A percentile compares a stretch with the other conserved stretches of the same genome.
phyloP scores from a whole-genome alignment of 1,140 invertebrate genomes.

The Aphidius gifuensis region DNA sequence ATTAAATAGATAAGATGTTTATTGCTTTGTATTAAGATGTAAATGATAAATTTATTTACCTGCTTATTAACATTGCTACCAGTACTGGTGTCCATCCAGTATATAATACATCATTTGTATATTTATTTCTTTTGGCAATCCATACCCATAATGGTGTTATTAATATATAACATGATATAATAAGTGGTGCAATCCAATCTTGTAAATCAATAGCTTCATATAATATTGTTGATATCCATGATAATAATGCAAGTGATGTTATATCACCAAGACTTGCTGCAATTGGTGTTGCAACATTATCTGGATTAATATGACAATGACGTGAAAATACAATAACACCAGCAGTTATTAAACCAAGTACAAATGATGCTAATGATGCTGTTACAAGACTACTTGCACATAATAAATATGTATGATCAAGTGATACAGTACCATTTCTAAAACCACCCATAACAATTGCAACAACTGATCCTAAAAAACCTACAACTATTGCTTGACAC shows the following conservation, averaged over 20 bases:
- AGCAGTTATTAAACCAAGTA: conserved; percentile 69
- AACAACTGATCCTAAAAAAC: conserved; percentile 77
- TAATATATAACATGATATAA: conserved; percentile 63
- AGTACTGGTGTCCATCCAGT: conserved; percentile 73
- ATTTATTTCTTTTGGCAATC: conserved; percentile 66
- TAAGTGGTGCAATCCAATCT: conserved; percentile 65
- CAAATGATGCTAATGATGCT: conserved; percentile 72
- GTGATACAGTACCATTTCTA: conserved; percentile 67
- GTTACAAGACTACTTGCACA: conserved; percentile 79
- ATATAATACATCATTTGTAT: conserved; percentile 65
- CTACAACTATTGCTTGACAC: conserved; percentile 85
- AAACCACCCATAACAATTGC: conserved; percentile 80
- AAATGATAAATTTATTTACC: conserved; percentile 39
- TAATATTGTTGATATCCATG: conserved; percentile 65
- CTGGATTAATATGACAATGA: conserved; percentile 77
- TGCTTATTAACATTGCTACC: conserved; percentile 72
- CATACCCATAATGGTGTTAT: conserved; percentile 69
- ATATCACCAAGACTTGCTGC: conserved; percentile 84
- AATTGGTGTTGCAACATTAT: conserved; percentile 88
- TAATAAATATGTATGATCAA: conserved; percentile 73
- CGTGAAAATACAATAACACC: conserved; percentile 67
- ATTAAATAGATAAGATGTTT: conserved; percentile 8
- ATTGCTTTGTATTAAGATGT: too few species aligned
- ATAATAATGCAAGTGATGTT: conserved; percentile 71
- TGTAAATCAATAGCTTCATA: conserved; percentile 61